Evolutionary conservation across 2,888 invertebrate genomes (phyloP).

Genomic region (Calliopum simillimum): DNA sequence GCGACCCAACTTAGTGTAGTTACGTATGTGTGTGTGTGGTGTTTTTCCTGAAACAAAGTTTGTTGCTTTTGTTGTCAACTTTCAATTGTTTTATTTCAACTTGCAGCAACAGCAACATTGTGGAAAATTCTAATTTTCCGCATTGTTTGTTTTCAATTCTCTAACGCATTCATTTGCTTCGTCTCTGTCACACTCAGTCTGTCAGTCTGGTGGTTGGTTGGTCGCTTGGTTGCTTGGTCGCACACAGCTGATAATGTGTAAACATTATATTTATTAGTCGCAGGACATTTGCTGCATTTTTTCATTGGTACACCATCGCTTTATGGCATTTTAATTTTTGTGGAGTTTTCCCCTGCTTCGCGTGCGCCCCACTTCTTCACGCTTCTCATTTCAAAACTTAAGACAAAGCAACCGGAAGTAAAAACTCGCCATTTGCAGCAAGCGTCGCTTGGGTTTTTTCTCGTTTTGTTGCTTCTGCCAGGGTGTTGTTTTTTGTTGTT

Average conservation of each 20-base stretch:
- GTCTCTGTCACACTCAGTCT: not conserved
- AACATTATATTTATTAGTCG: conserved; percentile 21
- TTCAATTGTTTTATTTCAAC: no score
- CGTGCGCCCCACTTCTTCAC: not conserved
- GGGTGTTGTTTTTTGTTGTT: conserved; percentile 1
- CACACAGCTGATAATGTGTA: conserved; percentile 23
- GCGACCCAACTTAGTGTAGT: no score
- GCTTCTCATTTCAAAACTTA: not conserved
- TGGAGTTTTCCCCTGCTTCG: not conserved
- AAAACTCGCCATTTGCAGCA: not conserved
- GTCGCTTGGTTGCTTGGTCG: no score
- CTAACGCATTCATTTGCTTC: no score
- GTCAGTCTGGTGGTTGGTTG: not conserved
- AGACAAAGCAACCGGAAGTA: conserved; percentile 12
- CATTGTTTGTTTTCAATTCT: conserved; percentile 24
- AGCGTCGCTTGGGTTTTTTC: not conserved
- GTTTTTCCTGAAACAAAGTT: no score
- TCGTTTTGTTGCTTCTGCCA: not conserved
- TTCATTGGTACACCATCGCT: no score
- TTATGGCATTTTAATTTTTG: no score
- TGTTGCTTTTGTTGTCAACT: no score
- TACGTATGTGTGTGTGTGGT: no score
- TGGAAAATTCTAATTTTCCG: conserved; percentile 32
- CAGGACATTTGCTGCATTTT: conserved; percentile 10
- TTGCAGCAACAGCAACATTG: not conserved